phyloP scores from a whole-genome alignment of 2,888 invertebrate species.

The Hanleya hanleyi region DNA sequence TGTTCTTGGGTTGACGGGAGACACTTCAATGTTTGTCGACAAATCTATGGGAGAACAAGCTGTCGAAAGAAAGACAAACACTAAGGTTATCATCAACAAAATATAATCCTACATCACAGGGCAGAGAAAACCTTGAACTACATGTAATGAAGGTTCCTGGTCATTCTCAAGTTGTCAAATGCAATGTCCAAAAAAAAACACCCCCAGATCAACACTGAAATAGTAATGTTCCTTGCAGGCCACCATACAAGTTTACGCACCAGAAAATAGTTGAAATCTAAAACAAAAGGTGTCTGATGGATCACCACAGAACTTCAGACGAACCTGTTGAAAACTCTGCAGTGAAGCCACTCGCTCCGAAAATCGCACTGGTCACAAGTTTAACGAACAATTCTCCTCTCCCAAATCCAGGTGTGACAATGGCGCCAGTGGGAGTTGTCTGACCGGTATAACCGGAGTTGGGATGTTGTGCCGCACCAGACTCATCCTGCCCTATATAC shows the following conservation, averaged over 20 bases:
- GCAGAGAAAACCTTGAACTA: too few relatives aligned
- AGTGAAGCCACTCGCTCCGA: conserved; percentile 39
- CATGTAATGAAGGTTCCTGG: too few relatives aligned
- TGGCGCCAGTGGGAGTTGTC: conserved; percentile 17
- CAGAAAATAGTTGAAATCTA: too few relatives aligned
- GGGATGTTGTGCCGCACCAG: conserved; percentile 30
- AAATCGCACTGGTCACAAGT: conserved; percentile 48
- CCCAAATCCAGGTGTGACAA: conserved; percentile 26
- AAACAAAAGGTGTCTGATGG: neutral
- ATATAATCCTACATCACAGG: too few relatives aligned
- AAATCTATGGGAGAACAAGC: conserved; percentile 41
- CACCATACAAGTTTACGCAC: too few relatives aligned
- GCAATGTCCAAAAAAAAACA: too few relatives aligned
- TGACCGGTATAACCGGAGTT: conserved; percentile 41
- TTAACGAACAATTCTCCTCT: conserved; percentile 25
- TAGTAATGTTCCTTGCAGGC: too few relatives aligned
- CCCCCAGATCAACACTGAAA: too few relatives aligned
- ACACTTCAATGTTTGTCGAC: conserved; percentile 23
- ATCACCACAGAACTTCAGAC: neutral
- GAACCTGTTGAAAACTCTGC: conserved; percentile 47
- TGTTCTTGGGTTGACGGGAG: conserved; percentile 24
- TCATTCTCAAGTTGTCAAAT: too few relatives aligned
- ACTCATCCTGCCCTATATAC: neutral
- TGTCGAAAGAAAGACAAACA: too few relatives aligned
- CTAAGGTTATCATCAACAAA: too few relatives aligned